These are phyloP conservation scores for Labeo calbasu DNA, from an alignment of 2,797 vertebrate species.

Conservation along the genomic window DNA sequence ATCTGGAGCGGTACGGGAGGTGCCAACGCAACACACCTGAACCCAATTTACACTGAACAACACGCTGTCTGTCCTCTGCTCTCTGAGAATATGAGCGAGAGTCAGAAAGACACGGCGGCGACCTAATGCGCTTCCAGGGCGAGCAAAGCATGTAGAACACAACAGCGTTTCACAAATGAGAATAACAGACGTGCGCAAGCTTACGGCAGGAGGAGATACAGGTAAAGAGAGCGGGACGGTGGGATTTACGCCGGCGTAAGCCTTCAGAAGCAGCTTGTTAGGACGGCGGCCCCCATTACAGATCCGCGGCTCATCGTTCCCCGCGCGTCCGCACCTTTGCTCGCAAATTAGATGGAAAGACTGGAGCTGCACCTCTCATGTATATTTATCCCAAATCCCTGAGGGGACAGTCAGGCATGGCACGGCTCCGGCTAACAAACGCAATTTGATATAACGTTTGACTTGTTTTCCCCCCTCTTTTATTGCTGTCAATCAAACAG, in stretches of 20 bases:
- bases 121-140: slow-evolving; percentile 71
- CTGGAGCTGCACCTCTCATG: slow-evolving; percentile 82
- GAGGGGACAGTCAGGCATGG: slow-evolving; percentile 87
- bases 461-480: slow-evolving; percentile 73
- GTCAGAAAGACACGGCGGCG: slow-evolving; percentile 48
- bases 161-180: slow-evolving; percentile 71
- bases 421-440: slow-evolving; percentile 90
- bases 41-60: slow-evolving; percentile 55
- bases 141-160: slow-evolving; percentile 56
- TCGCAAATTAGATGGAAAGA: slow-evolving; percentile 93
- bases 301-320: slow-evolving; percentile 84
- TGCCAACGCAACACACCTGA: neutral
- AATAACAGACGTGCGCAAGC: slow-evolving; percentile 69
- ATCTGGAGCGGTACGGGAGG: neutral
- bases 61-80: neutral
- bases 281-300: slow-evolving; percentile 83
- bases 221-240: slow-evolving; percentile 35
- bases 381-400: slow-evolving; percentile 95
- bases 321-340: slow-evolving; percentile 84
- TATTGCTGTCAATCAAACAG: slow-evolving; percentile 87
- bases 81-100: neutral
- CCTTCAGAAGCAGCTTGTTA: slow-evolving; percentile 93
- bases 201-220: slow-evolving; percentile 45
- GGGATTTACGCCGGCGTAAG: slow-evolving; percentile 79
- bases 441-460: slow-evolving; percentile 91